Evolutionary conservation across 2,888 invertebrate species (phyloP), one percentile per base, ranked within the genome.

Genomic region (Thumatha senex): DNA sequence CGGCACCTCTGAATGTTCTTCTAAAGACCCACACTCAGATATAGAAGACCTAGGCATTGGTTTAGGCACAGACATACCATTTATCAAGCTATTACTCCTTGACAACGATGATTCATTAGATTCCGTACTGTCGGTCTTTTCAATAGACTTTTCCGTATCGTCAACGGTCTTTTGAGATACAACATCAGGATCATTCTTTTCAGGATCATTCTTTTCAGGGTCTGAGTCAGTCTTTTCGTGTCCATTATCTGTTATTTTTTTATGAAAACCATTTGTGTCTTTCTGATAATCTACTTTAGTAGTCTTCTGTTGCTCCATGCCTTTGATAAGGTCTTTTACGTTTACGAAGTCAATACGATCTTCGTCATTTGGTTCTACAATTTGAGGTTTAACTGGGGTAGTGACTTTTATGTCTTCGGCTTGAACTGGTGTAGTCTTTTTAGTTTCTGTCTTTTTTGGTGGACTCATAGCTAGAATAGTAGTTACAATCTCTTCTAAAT

Each of bases 31-130:
- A 1, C 92, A 92, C 70, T 96, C 96, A 0, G 95, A 95, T 50
- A 96, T 93, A 11, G 96, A 96, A 0, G 95, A 95, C 67, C 96
- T 92, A 0, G 97, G 96, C 85, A 96, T 88, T 11, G 97, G 96
- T 78, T 96, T 96, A 0, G 96, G 96, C 1, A 95, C 78, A 41
- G 94, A 92, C 0, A 74, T 70, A 0, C 90, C 90, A 39, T 92
- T 92, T 7, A 87, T 80, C 53, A 86, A 67, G 67, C 88, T 86
- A 49, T 86, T 86, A 58, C 90, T 89, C 15, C 89, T 76, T 1
- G 89, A 89, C 4, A 89, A 47, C 9, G 80, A 76, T 1, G 65
- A 62, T 51, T 89, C 88, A 0, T 72, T 67, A 0, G 88, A 88
- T 31, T 89, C 89, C 0, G 76, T 72, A 53, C 87, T 86, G 24